A percentile compares a stretch with the other conserved stretches of the same genome.
Conservation (phyloP, 2,888 invertebrate genomes). For the Cataglyphis cursor region DNA sequence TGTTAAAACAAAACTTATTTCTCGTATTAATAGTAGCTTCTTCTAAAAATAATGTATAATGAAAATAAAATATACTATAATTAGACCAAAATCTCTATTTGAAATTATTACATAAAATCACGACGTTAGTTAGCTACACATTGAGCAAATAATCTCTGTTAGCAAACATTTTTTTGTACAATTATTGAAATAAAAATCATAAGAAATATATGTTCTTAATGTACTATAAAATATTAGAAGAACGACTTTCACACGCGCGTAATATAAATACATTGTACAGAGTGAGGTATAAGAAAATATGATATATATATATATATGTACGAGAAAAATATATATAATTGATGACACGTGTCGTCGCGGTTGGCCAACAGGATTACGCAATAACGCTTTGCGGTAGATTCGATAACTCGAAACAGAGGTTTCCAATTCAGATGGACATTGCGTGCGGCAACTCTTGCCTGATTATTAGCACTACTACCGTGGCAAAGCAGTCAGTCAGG, state of each 20-base stretch:
- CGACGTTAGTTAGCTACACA: neutral
- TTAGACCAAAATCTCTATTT: neutral
- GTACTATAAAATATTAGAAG: neutral
- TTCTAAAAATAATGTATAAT: neutral
- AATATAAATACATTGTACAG: neutral
- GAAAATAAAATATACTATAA: neutral
- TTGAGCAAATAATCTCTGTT: neutral
- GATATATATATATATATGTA: neutral
- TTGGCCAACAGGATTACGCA: conserved; percentile 1
- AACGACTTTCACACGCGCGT: neutral
- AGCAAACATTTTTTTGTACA: neutral
- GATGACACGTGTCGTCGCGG: neutral
- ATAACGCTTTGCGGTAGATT: conserved; percentile 37
- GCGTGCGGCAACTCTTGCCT: conserved; percentile 50
- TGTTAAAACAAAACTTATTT: neutral
- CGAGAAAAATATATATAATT: conserved; percentile 7
- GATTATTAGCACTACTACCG: conserved; percentile 65
- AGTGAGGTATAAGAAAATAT: neutral
- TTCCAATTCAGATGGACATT: conserved; percentile 50
- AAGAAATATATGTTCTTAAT: neutral
- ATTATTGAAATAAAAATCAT: neutral
- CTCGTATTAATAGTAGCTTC: neutral
- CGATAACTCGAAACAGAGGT: conserved; percentile 33
- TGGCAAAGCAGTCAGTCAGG: conserved; percentile 76
- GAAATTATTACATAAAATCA: neutral